A percentile compares a stretch with the other conserved stretches of the same genome.
phyloP scores from a whole-genome alignment of 2,113 vertebrate genomes.

The Stomatorhinus ivindoensis region DNA sequence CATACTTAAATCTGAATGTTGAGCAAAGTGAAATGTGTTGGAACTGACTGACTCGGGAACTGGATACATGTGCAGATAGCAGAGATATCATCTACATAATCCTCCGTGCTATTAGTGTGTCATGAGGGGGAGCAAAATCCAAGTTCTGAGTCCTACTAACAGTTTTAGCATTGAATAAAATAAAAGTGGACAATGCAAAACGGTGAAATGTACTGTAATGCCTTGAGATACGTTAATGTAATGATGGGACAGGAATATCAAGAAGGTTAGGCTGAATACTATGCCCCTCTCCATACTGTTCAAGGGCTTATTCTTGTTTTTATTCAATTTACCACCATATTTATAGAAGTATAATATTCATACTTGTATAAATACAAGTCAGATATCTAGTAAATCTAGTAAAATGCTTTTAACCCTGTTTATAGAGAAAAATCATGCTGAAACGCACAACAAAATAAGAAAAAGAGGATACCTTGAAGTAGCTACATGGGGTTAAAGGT shows the following conservation, averaged over 20 bases:
- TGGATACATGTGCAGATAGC: background rate
- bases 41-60: background rate
- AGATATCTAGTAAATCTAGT: background rate
- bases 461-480: background rate
- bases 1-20: background rate
- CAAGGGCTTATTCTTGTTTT: background rate
- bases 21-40: background rate
- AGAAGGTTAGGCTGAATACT: background rate
- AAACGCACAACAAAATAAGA: conserved; percentile 3
- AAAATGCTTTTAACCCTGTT: background rate
- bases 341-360: background rate
- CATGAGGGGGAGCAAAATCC: background rate
- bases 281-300: background rate
- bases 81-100: background rate
- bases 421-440: background rate
- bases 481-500: background rate
- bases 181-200: background rate
- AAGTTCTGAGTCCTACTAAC: background rate
- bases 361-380: background rate
- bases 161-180: background rate
- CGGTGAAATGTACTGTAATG: background rate
- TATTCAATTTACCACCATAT: background rate
- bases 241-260: background rate
- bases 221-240: background rate
- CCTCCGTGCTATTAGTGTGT: background rate